These are phyloP conservation scores for Deroplatys truncata DNA, from an alignment of 2,888 invertebrate genomes.

Conservation along the genomic window DNA sequence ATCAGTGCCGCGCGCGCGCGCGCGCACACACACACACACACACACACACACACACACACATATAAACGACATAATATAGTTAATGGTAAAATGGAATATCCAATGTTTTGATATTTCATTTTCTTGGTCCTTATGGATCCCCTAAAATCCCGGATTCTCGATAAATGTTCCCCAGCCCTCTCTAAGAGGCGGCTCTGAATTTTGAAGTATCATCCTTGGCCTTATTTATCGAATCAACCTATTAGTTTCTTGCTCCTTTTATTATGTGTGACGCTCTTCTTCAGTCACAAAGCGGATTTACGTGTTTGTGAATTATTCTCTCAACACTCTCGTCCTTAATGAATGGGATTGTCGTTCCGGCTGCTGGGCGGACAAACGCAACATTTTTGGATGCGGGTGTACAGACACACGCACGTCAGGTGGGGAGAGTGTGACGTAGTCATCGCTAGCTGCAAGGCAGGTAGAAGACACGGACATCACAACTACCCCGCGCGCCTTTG, in stretches of 20 bases:
- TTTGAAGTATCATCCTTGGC: too few species aligned
- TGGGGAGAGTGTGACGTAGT: background rate
- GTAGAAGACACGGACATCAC: background rate
- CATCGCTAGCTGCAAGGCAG: background rate
- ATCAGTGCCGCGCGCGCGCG: too few species aligned
- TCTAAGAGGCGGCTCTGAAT: too few species aligned
- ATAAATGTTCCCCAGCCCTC: too few species aligned
- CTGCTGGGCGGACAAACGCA: background rate
- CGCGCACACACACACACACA: too few species aligned
- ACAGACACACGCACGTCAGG: background rate
- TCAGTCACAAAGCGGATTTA: background rate
- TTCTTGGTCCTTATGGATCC: too few species aligned
- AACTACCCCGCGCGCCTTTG: background rate
- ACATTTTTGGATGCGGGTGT: background rate
- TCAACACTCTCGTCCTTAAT: background rate
- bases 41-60: too few species aligned
- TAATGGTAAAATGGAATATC: too few species aligned
- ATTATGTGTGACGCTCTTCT: background rate
- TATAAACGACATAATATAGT: too few species aligned
- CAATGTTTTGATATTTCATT: too few species aligned
- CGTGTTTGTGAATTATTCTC: background rate
- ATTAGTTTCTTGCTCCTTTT: background rate
- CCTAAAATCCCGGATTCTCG: too few species aligned
- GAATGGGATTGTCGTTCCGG: background rate
- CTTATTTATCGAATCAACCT: too few species aligned